These are phyloP conservation scores for Patella ulyssiponensis DNA, from an alignment of 2,888 invertebrate genomes.

Conservation along the genomic window DNA sequence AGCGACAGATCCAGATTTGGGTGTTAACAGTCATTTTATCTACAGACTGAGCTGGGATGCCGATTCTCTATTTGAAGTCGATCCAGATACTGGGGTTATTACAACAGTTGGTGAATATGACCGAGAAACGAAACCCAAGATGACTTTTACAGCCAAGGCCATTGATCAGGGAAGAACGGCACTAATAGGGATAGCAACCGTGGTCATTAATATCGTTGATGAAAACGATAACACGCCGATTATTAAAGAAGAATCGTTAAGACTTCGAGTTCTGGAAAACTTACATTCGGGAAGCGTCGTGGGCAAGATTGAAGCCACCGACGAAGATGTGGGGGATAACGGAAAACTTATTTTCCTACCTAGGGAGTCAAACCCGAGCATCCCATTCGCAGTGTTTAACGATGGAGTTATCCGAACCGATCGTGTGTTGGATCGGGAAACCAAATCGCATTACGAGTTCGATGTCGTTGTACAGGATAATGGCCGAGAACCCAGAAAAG, in stretches of 20 bases:
- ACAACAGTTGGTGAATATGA: slow-evolving; percentile 89
- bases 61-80: slow-evolving; percentile 89
- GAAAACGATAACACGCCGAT: slow-evolving; percentile 95
- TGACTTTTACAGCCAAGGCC: slow-evolving; percentile 92
- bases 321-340: slow-evolving; percentile 92
- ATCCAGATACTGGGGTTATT: slow-evolving; percentile 86
- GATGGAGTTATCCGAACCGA: slow-evolving; percentile 87
- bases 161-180: slow-evolving; percentile 80
- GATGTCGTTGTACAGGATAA: slow-evolving; percentile 89
- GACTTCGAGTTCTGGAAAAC: slow-evolving; percentile 89
- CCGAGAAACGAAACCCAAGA: slow-evolving; percentile 88
- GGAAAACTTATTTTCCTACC: slow-evolving; percentile 80
- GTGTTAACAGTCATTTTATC: slow-evolving; percentile 55
- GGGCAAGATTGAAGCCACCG: slow-evolving; percentile 89
- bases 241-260: slow-evolving; percentile 93
- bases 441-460: slow-evolving; percentile 87
- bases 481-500: slow-evolving; percentile 77
- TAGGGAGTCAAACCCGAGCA: slow-evolving; percentile 79
- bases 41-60: slow-evolving; percentile 77
- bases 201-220: slow-evolving; percentile 90
- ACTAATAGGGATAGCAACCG: slow-evolving; percentile 80
- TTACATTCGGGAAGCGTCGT: slow-evolving; percentile 90
- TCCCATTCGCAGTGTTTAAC: slow-evolving; percentile 88
- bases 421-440: slow-evolving; percentile 86
- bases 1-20: slow-evolving; percentile 79